Conservation (phyloP, 1,140 invertebrate species). For the Thaumetopoea pityocampa region DNA sequence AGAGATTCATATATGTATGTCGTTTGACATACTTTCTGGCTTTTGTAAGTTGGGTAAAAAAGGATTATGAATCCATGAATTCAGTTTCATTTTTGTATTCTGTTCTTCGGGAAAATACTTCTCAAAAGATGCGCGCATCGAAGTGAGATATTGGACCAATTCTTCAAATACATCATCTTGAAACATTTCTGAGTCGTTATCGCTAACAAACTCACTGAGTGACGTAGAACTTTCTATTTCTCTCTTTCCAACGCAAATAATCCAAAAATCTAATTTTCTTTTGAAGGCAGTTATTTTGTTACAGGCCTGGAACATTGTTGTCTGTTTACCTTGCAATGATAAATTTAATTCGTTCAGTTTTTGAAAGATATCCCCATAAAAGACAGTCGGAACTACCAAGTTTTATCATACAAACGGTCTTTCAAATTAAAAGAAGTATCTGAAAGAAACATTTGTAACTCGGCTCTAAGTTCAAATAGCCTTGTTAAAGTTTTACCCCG, state of each 20-base stretch:
- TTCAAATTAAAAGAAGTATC: conserved; percentile 25
- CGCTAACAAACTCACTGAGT: conserved; percentile 25
- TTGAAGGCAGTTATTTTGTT: conserved; percentile 29
- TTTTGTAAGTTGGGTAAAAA: conserved; percentile 30
- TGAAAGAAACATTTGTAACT: conserved; percentile 23
- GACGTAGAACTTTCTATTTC: conserved; percentile 28
- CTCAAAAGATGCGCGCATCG: conserved; percentile 22
- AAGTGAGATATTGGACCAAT: conserved; percentile 21
- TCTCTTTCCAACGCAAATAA: conserved; percentile 26
- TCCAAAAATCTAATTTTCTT: conserved; percentile 34
- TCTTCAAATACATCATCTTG: conserved; percentile 24
- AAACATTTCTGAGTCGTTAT: conserved; percentile 24
- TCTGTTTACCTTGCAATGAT: conserved; percentile 28
- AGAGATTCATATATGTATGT: conserved; percentile 27
- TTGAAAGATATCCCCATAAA: conserved; percentile 27
- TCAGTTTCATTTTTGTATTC: conserved; percentile 23
- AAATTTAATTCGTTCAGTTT: conserved; percentile 30
- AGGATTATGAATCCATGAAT: conserved; percentile 27
- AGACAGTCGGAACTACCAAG: conserved; percentile 21
- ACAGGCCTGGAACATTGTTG: conserved; percentile 24
- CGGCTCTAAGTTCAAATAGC: conserved; percentile 43
- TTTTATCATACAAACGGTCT: conserved; percentile 23
- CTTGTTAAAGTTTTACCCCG: conserved; percentile 46
- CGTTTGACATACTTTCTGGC: conserved; percentile 26
- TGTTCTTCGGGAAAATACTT: conserved; percentile 22